Evolutionary conservation across 2,113 vertebrate genomes (phyloP), one percentile per base, ranked within the genome.

Genomic region (Carassius carassius): DNA sequence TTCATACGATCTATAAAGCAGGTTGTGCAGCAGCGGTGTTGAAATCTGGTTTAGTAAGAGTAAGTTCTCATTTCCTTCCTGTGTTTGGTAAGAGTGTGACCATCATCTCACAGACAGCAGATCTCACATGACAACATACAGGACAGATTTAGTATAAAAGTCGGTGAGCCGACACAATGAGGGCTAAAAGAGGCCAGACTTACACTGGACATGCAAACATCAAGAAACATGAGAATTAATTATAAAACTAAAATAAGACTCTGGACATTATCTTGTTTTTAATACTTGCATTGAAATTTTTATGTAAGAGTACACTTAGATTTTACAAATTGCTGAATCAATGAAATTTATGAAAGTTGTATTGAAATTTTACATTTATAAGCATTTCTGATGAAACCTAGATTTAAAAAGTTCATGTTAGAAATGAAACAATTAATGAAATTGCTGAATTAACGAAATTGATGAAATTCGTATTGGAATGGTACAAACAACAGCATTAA

Each of bases 51-150:
- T 54, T 8, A 60, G 32, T 14, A 62, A 9, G 56, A 37, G 49
- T 23, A 54, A 13, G n/a, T 63, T 81, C 37, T 81, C 3, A 75
- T 75, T 87, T 87, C 82, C 77, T 84, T 81, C 70, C 77, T 84
- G 75, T 10, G 5, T 69, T 60, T 49, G 12, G 35, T 62, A 87
- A 80, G 25, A 56, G 5, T 51, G 7, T 5, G 63, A 41, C 11
- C 16, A n/a, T 47, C n/a, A n/a, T 58, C 44, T 11, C 76, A 29
- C 29, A 29, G 29, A 29, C 29, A 29, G 19, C 37, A 37, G 37
- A 37, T 37, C 37, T 37, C 37, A 7, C 37, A 37, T 7, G 6
- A 60, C 9, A 3, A 9, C 58, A 11, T 13, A 25, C 0, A 63
- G 60, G 11, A 60, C 2, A 4, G 19, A 8, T 58, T 58, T 23